Evolutionary conservation across 1,140 invertebrate species (phyloP).

Genomic region (Colletes gigas): DNA sequence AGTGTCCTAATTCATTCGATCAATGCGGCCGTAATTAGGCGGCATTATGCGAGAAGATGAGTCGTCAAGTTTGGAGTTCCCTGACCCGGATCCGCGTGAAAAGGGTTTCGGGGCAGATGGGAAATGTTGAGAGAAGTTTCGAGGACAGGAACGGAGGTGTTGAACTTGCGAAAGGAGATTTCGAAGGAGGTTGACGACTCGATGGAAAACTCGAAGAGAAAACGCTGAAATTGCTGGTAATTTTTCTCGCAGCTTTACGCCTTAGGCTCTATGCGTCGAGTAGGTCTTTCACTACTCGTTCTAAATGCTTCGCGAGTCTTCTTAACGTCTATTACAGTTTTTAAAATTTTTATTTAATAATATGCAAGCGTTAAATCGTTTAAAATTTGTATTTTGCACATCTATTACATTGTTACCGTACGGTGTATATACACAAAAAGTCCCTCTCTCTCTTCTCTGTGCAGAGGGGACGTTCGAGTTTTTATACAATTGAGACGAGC

Average conservation of each 20-base stretch:
- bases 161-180: slow-evolving; percentile 37
- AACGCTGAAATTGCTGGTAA: neutral
- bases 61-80: slow-evolving; percentile 39
- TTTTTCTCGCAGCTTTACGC: neutral
- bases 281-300: too few species aligned
- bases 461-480: too few species aligned
- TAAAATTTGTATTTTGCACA: too few species aligned
- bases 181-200: slow-evolving; percentile 24
- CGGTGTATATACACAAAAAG: too few species aligned
- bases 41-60: slow-evolving; percentile 43
- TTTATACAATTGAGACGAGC: too few species aligned
- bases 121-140: slow-evolving; percentile 27
- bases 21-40: slow-evolving; percentile 50
- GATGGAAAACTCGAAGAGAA: neutral
- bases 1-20: slow-evolving; percentile 47
- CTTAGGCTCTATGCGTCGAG: too few species aligned
- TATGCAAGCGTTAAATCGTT: too few species aligned
- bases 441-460: too few species aligned
- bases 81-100: neutral
- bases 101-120: slow-evolving; percentile 18
- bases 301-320: too few species aligned
- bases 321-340: too few species aligned
- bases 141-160: neutral
- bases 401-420: too few species aligned
- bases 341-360: too few species aligned